phyloP scores from a whole-genome alignment of 2,888 invertebrate species.

The Dermolepida albohirtum region DNA sequence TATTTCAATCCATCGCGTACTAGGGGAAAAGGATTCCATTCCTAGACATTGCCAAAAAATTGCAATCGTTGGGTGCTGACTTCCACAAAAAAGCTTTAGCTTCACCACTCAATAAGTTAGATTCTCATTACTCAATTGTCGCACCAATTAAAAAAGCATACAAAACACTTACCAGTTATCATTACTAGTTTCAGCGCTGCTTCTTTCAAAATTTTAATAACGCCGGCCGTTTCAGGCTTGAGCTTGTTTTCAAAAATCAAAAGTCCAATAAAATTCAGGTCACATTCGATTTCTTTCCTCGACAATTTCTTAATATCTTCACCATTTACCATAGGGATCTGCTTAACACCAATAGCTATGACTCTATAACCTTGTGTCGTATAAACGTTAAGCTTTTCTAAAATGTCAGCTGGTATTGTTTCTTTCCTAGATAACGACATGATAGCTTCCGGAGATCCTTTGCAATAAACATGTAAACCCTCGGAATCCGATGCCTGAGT shows the following conservation, averaged over 20 bases:
- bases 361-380: conserved; percentile 94
- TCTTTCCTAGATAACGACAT: conserved; percentile 77
- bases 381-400: conserved; percentile 79
- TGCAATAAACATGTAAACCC: conserved; percentile 85
- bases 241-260: conserved; percentile 95
- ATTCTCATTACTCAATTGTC: too few relatives aligned
- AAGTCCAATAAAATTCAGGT: conserved; percentile 85
- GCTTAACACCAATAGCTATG: conserved; percentile 83
- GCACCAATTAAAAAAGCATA: too few relatives aligned
- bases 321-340: conserved; percentile 68
- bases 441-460: conserved; percentile 95
- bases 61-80: too few relatives aligned
- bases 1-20: too few relatives aligned
- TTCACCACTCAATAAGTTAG: too few relatives aligned
- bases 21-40: too few relatives aligned
- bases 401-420: conserved; percentile 83
- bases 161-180: conserved; percentile 82
- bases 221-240: conserved; percentile 85
- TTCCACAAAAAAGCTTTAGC: too few relatives aligned
- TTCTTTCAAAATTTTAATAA: conserved; percentile 80
- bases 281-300: conserved; percentile 83
- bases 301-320: conserved; percentile 71
- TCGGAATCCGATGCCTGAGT: conserved; percentile 78
- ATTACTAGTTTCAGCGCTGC: conserved; percentile 93
- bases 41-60: too few relatives aligned